Evolutionary conservation across 1,140 invertebrate species (phyloP).

Genomic region (Belonocnema kinseyi): DNA sequence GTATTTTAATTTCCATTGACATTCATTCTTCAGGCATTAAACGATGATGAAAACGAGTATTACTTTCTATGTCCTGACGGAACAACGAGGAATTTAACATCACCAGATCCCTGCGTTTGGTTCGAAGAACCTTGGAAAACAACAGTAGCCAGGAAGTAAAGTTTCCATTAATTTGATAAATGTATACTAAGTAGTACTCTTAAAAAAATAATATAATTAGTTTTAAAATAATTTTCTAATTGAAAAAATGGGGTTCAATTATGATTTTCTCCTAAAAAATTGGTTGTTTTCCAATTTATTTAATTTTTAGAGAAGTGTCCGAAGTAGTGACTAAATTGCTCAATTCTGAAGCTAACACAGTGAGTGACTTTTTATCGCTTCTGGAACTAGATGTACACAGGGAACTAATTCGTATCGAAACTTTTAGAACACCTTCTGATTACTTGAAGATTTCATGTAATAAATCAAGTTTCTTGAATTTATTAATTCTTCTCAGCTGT

Average conservation of each 20-base stretch:
- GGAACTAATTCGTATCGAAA: neutral
- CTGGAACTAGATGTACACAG: constrained; percentile 7
- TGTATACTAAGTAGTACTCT: neutral
- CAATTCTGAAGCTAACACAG: neutral
- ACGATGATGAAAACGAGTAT: constrained; percentile 70
- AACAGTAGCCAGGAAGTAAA: constrained; percentile 78
- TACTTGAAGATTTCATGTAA: constrained; percentile 10
- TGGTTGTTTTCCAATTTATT: neutral
- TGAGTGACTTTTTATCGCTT: constrained; percentile 5
- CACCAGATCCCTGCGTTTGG: constrained; percentile 83
- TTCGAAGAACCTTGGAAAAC: constrained; percentile 86
- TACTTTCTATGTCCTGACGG: constrained; percentile 90
- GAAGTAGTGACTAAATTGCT: neutral
- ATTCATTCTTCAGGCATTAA: constrained; percentile 36
- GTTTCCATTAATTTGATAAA: neutral
- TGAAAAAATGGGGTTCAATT: neutral
- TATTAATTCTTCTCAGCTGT: neutral
- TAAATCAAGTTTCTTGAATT: neutral
- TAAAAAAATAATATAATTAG: neutral
- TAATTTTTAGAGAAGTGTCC: constrained; percentile 8
- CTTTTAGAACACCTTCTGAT: neutral
- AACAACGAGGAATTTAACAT: constrained; percentile 78
- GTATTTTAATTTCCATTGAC: neutral
- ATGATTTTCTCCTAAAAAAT: too few relatives aligned
- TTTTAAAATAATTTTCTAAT: neutral